Conservation (phyloP, 1,140 invertebrate species). For the Cardiocondyla obscurior region DNA sequence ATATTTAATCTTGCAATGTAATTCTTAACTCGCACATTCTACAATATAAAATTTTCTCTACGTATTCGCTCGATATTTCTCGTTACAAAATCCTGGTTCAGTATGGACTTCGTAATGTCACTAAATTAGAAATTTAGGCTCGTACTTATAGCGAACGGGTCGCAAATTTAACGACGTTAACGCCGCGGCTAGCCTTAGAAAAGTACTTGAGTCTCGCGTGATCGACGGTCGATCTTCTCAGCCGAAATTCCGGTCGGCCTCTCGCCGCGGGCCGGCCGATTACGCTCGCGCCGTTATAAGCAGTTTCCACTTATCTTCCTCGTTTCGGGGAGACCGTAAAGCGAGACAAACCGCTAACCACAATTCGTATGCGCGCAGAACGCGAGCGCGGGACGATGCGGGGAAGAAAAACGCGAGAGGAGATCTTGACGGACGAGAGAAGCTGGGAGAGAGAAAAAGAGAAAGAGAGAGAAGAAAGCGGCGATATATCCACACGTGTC, state of each 20-base stretch:
- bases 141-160: slow-evolving; percentile 12
- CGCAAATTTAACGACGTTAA: slow-evolving; percentile 47
- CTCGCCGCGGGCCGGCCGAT: slow-evolving; percentile 59
- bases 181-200: slow-evolving; percentile 5
- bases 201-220: too few species aligned
- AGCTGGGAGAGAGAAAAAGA: not conserved
- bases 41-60: too few species aligned
- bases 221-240: slow-evolving; percentile 38
- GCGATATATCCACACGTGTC: slow-evolving; percentile 14
- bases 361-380: slow-evolving; percentile 61
- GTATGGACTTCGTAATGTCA: too few species aligned
- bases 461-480: not conserved
- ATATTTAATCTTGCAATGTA: too few species aligned
- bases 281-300: slow-evolving; percentile 66
- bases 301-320: slow-evolving; percentile 59
- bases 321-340: slow-evolving; percentile 68
- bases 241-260: slow-evolving; percentile 15
- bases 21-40: too few species aligned
- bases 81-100: too few species aligned
- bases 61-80: too few species aligned
- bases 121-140: slow-evolving; percentile 35
- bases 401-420: not conserved
- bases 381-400: slow-evolving; percentile 33
- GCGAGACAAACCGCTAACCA: slow-evolving; percentile 73
- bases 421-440: not conserved